Evolutionary conservation across 2,797 vertebrate genomes (phyloP), one percentile per base, ranked within the genome.

Genomic region (Eulemur mongoz): DNA sequence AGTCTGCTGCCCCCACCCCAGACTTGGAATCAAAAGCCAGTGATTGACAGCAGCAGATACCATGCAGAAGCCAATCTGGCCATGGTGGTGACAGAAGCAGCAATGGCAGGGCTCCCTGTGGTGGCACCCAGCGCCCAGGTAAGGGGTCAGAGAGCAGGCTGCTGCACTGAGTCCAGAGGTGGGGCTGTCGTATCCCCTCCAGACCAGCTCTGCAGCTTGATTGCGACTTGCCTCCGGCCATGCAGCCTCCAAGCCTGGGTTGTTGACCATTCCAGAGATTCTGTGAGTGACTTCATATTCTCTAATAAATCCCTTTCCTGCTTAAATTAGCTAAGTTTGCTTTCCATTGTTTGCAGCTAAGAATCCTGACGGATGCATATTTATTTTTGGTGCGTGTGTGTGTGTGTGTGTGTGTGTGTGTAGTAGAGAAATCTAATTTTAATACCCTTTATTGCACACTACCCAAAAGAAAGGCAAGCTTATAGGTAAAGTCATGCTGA

Each of bases 391-490:
- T 67, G 30, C 48, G 0, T 54, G 20, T 50, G 14, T n/a, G 4
- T n/a, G 30, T 50, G 27, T 76, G 15, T n/a, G 4, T n/a, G 30
- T 75, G 27, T 45, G 15, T 50, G 3, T 48, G 14, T 48, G 8
- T 20, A 63, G 38, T 83, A 70, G 40, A 82, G 50, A 80, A 93
- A 63, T 70, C 57, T 32, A 25, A 92, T 95, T 92, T 92, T 45
- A 75, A 75, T 25, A 22, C n/a, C 75, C 3, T 73, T 82, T 76
- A 81, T 65, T 87, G 11, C 18, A 85, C 35, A 30, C 43, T 54
- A 35, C 54, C 54, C 65, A 7, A 88, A 92, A 92, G n/a, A 52
- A 63, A 76, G 40, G 43, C 40, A 93, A 90, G 38, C 45, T 67
- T 89, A 54, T 59, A 79, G 48, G 35, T 82, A 84, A 50, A 54